phyloP scores from a whole-genome alignment of 2,888 invertebrate species.

The Osedax frankpressi region DNA sequence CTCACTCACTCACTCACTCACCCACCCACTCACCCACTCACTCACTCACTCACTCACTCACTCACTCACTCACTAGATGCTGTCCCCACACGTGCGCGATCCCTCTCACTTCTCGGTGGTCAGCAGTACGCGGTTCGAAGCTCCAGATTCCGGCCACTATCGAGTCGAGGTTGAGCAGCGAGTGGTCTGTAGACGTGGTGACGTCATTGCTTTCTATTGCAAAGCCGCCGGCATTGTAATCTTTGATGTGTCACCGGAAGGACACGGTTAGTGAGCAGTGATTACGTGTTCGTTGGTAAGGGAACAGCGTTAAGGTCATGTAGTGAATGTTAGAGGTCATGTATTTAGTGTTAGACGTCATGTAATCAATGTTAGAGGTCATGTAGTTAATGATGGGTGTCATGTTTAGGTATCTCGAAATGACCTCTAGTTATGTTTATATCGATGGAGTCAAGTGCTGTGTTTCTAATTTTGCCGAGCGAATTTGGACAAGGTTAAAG shows the following conservation, averaged over 20 bases:
- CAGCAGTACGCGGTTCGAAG: slow-evolving; percentile 18
- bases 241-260: slow-evolving; percentile 16
- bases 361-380: no score
- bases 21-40: no score
- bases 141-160: slow-evolving; percentile 20
- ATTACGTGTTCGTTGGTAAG: no score
- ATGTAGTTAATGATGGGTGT: no score
- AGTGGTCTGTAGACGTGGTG: slow-evolving; percentile 19
- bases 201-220: slow-evolving; percentile 27
- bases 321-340: no score
- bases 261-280: not conserved
- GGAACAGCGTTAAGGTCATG: no score
- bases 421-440: no score
- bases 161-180: slow-evolving; percentile 20
- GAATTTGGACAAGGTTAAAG: no score
- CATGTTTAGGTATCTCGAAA: no score
- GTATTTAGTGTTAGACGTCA: no score
- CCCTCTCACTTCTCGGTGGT: slow-evolving; percentile 16
- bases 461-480: no score
- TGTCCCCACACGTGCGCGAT: slow-evolving; percentile 20
- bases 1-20: not conserved
- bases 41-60: not conserved
- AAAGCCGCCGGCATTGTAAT: slow-evolving; percentile 19
- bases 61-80: slow-evolving; percentile 15
- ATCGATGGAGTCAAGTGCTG: no score